Evolutionary conservation across 2,113 vertebrate species (phyloP), one percentile per base, ranked within the genome.

Genomic region (Aphyosemion australe): DNA sequence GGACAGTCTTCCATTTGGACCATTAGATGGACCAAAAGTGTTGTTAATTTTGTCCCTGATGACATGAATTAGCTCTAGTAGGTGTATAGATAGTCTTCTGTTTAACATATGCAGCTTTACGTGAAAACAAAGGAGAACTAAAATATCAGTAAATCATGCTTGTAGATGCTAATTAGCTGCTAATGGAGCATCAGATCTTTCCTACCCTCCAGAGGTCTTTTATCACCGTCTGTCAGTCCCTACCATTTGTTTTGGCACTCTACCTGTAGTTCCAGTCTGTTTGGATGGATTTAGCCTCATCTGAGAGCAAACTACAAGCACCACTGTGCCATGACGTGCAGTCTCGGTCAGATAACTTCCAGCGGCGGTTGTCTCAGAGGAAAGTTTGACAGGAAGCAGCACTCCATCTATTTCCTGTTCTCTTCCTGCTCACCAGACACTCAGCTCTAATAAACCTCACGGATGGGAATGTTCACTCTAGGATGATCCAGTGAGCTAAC

Each of bases 371-470:
- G 84, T 87, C 61, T 79, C 61, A 26, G 60, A 52, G 43, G 54
- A 71, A 69, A 49, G 32, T 45, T 66, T 74, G 75, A 65, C 65
- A 84, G 85, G 86, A 92, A 91, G 72, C 84, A 75, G 76, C 51
- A 20, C 79, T 72, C 67, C 14, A 46, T 89, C 57, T 51, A 72
- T 55, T 89, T 91, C 87, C 87, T 78, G 77, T 12, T 75, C 50
- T 26, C 16, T 53, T 69, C 34, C 61, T 64, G 42, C 52, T 65
- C 31, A 15, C n/a, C 16, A 26, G 32, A 68, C 74, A 53, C 32
- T 46, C 67, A 55, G 21, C 16, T 20, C 62, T 63, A 73, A 78
- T 72, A 69, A 82, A 75, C 42, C 26, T 26, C 26, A 26, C 5
- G 26, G 5, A 26, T 26, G 26, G 26, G 26, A 26, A 26, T 26